A percentile compares a stretch with the other conserved stretches of the same genome.
Evolutionary conservation across 2,888 invertebrate species (phyloP).

Genomic region (Pterostichus niger): DNA sequence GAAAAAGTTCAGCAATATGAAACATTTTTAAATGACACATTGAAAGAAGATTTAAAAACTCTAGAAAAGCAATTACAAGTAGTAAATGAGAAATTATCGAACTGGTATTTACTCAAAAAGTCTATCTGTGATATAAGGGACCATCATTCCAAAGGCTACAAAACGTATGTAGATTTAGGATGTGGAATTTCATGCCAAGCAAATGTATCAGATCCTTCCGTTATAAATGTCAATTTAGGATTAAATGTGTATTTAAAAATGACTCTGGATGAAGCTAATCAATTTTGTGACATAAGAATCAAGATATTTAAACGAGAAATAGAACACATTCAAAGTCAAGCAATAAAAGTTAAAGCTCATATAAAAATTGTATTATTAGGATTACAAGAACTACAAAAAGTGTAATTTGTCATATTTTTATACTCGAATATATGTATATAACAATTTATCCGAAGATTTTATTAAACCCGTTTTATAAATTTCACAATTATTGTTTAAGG

Average conservation of each 20-base stretch:
- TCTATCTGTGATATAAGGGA: slow-evolving; percentile 44
- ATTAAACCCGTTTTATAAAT: background rate
- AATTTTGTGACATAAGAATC: slow-evolving; percentile 74
- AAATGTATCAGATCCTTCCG: slow-evolving; percentile 54
- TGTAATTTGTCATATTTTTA: slow-evolving; percentile 45
- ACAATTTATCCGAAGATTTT: slow-evolving; percentile 7
- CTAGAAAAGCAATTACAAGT: slow-evolving; percentile 72
- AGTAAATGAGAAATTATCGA: slow-evolving; percentile 44
- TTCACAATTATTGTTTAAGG: slow-evolving; percentile 8
- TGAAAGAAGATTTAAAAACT: slow-evolving; percentile 74
- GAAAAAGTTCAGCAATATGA: slow-evolving; percentile 74
- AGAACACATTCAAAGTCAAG: slow-evolving; percentile 74
- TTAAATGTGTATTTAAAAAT: slow-evolving; percentile 74
- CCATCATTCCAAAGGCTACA: slow-evolving; percentile 54
- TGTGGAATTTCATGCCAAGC: slow-evolving; percentile 57
- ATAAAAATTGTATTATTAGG: slow-evolving; percentile 76
- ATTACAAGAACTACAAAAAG: slow-evolving; percentile 74
- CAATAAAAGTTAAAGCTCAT: slow-evolving; percentile 75
- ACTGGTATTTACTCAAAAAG: slow-evolving; percentile 61
- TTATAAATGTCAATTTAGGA: slow-evolving; percentile 72
- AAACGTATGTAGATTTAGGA: slow-evolving; percentile 49
- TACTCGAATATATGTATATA: slow-evolving; percentile 3
- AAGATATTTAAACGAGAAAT: slow-evolving; percentile 74
- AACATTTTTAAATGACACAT: slow-evolving; percentile 73
- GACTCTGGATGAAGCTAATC: slow-evolving; percentile 75